Base-by-base conservation (phyloP, 2,113 vertebrate species). In the Macquaria australasica region DNA sequence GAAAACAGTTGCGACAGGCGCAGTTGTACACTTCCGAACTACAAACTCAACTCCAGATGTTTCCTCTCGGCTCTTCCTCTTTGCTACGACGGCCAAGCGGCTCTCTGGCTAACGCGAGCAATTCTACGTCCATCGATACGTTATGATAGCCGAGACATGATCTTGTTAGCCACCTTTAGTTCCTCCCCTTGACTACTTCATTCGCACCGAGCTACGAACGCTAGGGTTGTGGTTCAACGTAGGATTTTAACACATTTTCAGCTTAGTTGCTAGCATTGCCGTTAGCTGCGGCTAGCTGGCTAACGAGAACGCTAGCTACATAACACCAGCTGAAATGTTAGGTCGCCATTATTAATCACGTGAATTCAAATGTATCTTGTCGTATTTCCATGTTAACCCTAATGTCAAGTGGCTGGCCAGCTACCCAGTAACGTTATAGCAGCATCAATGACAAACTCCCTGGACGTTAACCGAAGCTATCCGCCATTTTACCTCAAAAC, bases 401-500 rank as follows among this genome's bases (percentile, higher is more conserved):
- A 1, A 1, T 76, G 60, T 21, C 70, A 75, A 48, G 43, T 41
- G 37, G 37, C 16, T 37, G 7, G 6, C 8, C 31, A 48, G 64
- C 45, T 50, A 28, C 14, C 48, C n/a, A 77, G 14, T 31, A 48
- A 48, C 45, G 45, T 48, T 48, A 53, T 3, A 77, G 63, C 74
- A 69, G 86, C 84, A 90, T 89, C 87, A 88, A 83, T 84, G 79
- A 87, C 90, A 93, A 92, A 86, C 89, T 92, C 86, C 73, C 73
- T 82, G 66, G 66, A 89, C 51, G 85, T 86, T 86, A 85, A 77
- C 80, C 58, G 88, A 81, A 87, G 92, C 91, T 83, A 87, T 93
- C 92, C 91, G 93, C 92, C 93, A 94, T 94, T 94, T 94, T 94
- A 92, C 77, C 45, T 48, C 45, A 48, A 48, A 87, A 93, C 92